Base-by-base conservation (phyloP, 2,113 vertebrate species). In the Puma concolor region DNA sequence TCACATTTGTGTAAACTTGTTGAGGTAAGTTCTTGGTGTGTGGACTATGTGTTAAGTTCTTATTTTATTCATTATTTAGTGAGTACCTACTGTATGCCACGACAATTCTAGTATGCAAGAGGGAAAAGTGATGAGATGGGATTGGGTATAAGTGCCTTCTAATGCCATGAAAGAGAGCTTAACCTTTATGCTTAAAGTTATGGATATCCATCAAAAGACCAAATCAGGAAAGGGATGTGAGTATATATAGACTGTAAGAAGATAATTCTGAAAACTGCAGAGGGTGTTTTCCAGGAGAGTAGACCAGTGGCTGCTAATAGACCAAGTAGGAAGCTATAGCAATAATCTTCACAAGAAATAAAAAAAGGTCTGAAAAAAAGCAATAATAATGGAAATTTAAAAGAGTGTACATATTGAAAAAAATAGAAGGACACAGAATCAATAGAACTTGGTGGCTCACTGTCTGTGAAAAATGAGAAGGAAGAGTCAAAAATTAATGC, bases 391-490 rank as follows among this genome's bases (percentile, higher is more conserved):
- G n/a, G 29, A 71, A 2, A 63, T 29, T 12, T n/a, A 41, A 79
- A 84, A 15, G 7, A 36, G 27, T 36, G 2, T 63, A 11, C 25
- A 74, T 36, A 79, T 29, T 48, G n/a, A 92, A 21, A 71, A 71
- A 31, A 23, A 2, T 19, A 83, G 31, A 54, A 71, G 14, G 38
- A 63, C 27, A 60, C 64, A 76, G 41, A 33, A 38, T 67, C 72
- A 67, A n/a, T 1, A 31, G 44, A 19, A 29, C 0, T 2, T 23
- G 16, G 15, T 29, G 1, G 15, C 19, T 36, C 29, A 31, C 13
- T 91, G 50, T 8, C n/a, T 92, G 16, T 69, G 14, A 74, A 88
- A 85, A 90, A 44, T 66, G 7, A 63, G 36, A 96, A 77, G 41
- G 16, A 80, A 27, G 27, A 72, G 31, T 14, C 15, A 54, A 88